phyloP scores from a whole-genome alignment of 2,113 vertebrate genomes.

The Miniopterus natalensis region DNA sequence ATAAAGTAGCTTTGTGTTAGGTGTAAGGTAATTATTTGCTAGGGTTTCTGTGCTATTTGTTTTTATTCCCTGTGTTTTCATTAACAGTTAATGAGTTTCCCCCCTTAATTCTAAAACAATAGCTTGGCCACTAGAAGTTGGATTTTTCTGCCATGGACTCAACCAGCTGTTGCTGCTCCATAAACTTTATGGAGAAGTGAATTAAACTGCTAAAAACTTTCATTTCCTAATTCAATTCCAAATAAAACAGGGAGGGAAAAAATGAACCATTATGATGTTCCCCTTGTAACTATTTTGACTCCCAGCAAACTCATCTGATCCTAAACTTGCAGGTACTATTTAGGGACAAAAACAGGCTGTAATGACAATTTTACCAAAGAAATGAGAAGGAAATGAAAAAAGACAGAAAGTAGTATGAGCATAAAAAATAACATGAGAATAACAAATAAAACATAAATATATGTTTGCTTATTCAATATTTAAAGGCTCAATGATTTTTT shows the following conservation, averaged over 20 bases:
- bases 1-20: conserved; percentile 80
- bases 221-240: conserved; percentile 77
- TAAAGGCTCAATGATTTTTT: conserved; percentile 12
- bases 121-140: conserved; percentile 84
- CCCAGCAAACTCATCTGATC: conserved; percentile 17
- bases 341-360: background rate
- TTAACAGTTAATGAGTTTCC: conserved; percentile 88
- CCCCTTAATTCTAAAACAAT: conserved; percentile 84
- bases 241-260: conserved; percentile 56
- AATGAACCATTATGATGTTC: conserved; percentile 63
- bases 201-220: conserved; percentile 83
- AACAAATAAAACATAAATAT: background rate
- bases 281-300: conserved; percentile 68
- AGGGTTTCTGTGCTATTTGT: conserved; percentile 85
- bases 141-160: conserved; percentile 81
- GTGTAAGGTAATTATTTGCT: conserved; percentile 85
- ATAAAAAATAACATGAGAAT: background rate
- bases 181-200: conserved; percentile 88
- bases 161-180: conserved; percentile 87
- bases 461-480: background rate
- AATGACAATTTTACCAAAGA: conserved; percentile 33
- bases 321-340: conserved; percentile 51
- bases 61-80: conserved; percentile 89
- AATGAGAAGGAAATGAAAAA: background rate
- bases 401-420: background rate